These are phyloP conservation scores for Squalus acanthias DNA, from an alignment of 2,797 vertebrate genomes.

Conservation along the genomic window DNA sequence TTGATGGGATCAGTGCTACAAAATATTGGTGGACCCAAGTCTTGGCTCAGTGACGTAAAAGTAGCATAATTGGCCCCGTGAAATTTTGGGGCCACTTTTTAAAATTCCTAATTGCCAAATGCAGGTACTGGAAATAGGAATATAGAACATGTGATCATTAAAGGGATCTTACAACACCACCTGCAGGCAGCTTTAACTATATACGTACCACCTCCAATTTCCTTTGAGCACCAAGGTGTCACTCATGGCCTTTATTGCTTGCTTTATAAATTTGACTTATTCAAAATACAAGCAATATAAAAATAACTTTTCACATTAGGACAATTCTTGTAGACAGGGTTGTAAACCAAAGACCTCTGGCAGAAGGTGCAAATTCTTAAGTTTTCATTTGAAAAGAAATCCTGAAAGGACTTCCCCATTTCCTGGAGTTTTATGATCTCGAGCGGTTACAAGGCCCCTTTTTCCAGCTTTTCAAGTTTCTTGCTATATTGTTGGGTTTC, in stretches of 20 bases:
- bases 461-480: slow-evolving; percentile 39
- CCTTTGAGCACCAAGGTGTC: neutral
- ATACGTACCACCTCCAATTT: neutral
- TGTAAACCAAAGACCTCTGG: neutral
- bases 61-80: neutral
- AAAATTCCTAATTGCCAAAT: neutral
- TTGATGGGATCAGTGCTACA: neutral
- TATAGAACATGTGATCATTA: neutral
- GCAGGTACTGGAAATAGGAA: too few species aligned
- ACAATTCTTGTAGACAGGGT: neutral
- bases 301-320: slow-evolving; percentile 1
- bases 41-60: neutral
- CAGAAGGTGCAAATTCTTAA: neutral
- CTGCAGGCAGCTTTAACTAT: neutral
- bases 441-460: slow-evolving; percentile 45
- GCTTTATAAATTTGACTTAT: neutral
- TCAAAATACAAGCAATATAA: slow-evolving; percentile 28
- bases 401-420: slow-evolving; percentile 47
- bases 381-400: slow-evolving; percentile 45
- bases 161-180: neutral
- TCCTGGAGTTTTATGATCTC: slow-evolving; percentile 56
- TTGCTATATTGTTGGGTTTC: slow-evolving; percentile 47
- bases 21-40: neutral
- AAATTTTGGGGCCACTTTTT: neutral
- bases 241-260: neutral